Evolutionary conservation across 1,140 invertebrate genomes (phyloP).

Genomic region (Aradophagus sp.): DNA sequence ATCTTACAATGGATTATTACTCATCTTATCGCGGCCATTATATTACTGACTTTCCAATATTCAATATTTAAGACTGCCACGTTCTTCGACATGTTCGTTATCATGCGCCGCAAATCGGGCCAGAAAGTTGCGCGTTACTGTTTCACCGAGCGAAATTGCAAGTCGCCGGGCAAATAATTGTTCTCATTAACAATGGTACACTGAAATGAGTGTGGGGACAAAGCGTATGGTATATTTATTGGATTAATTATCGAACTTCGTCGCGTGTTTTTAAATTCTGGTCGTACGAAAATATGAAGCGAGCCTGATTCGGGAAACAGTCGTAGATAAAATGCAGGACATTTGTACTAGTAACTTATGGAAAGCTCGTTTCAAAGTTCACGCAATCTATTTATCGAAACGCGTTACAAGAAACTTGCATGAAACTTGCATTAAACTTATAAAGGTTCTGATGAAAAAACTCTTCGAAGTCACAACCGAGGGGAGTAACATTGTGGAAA

Average conservation of each 20-base stretch:
- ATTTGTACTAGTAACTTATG: too few relatives aligned
- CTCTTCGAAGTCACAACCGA: constrained; percentile 21
- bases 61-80: constrained; percentile 19
- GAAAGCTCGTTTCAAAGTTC: constrained; percentile 11
- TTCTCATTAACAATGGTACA: constrained; percentile 18
- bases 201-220: not conserved
- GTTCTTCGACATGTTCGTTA: constrained; percentile 15
- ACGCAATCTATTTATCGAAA: constrained; percentile 38
- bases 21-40: constrained; percentile 31
- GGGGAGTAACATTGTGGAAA: constrained; percentile 8
- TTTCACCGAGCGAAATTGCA: not conserved
- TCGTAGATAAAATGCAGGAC: too few relatives aligned
- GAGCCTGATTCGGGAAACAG: not conserved
- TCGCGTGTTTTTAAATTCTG: constrained; percentile 17
- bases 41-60: constrained; percentile 26
- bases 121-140: constrained; percentile 1
- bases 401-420: constrained; percentile 16
- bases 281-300: not conserved
- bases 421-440: constrained; percentile 28
- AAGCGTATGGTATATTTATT: constrained; percentile 16
- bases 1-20: constrained; percentile 44
- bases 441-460: constrained; percentile 36
- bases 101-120: constrained; percentile 1
- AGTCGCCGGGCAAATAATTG: constrained; percentile 27
- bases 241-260: constrained; percentile 27